Conservation (phyloP, 2,888 invertebrate genomes). For the Eupithecia insigniata region DNA sequence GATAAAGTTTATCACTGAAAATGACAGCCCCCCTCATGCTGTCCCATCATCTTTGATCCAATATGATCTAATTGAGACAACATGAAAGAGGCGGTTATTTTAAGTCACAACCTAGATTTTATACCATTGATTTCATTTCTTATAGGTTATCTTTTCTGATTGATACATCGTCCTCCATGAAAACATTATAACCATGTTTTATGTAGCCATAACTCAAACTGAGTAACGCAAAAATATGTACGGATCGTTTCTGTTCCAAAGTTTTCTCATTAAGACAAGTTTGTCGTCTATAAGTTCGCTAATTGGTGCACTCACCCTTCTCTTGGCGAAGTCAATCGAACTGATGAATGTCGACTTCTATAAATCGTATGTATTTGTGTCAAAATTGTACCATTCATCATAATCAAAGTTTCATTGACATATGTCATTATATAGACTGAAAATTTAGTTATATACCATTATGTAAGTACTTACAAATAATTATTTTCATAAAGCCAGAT, state of each 20-base stretch:
- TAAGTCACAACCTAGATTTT: background rate
- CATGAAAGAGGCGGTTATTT: background rate
- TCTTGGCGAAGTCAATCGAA: conserved; percentile 50
- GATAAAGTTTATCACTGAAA: too few species aligned
- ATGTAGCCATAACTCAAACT: conserved; percentile 30
- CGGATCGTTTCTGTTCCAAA: conserved; percentile 47
- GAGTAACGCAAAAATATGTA: conserved; percentile 48
- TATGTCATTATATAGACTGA: background rate
- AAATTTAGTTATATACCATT: too few species aligned
- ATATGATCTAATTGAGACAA: too few species aligned
- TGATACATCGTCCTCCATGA: background rate
- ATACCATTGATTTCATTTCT: background rate
- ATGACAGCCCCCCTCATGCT: too few species aligned
- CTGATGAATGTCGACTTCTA: conserved; percentile 25
- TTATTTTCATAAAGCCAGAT: background rate
- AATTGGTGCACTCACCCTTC: conserved; percentile 52
- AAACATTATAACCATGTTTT: conserved; percentile 11
- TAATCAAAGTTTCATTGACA: background rate
- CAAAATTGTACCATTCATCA: background rate
- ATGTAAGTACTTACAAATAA: background rate
- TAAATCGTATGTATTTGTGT: background rate
- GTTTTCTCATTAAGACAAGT: conserved; percentile 61
- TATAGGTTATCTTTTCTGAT: background rate
- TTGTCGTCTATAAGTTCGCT: conserved; percentile 52
- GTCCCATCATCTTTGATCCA: too few species aligned